Conservation (phyloP, 2,113 vertebrate genomes). For the Sorex fumeus region DNA sequence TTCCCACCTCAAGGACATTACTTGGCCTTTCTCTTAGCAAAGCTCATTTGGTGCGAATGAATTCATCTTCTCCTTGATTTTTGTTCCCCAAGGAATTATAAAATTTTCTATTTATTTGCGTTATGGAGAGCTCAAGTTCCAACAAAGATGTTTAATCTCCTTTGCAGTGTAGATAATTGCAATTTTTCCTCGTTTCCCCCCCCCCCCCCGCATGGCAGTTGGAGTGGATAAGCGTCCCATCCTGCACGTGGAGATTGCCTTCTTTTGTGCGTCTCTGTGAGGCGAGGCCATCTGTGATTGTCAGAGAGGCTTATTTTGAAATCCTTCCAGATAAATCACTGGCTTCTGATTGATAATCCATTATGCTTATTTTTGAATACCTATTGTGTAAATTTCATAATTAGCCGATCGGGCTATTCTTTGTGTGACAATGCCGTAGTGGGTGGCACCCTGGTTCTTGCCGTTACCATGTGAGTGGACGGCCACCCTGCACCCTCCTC, state of each 20-base stretch:
- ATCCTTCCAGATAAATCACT: conserved; percentile 29
- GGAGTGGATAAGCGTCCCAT: not conserved
- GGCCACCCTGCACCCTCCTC: no score
- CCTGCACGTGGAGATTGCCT: not conserved
- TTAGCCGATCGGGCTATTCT: not conserved
- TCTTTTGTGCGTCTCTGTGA: not conserved
- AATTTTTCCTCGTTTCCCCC: not conserved
- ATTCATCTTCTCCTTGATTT: conserved; percentile 34
- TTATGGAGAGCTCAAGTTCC: conserved; percentile 27
- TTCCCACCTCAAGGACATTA: not conserved
- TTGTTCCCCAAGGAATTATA: conserved; percentile 51
- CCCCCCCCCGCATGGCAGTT: not conserved
- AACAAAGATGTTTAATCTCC: conserved; percentile 62
- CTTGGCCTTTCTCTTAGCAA: conserved; percentile 22
- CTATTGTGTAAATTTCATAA: not conserved
- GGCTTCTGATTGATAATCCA: not conserved
- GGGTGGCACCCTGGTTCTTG: no score
- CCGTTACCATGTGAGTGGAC: no score
- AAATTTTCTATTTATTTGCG: conserved; percentile 63
- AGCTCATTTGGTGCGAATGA: conserved; percentile 48
- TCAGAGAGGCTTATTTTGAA: conserved; percentile 30
- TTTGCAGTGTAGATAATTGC: conserved; percentile 41
- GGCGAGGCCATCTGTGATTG: not conserved
- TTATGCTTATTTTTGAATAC: conserved; percentile 16
- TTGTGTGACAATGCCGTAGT: not conserved